Conservation (phyloP, 2,888 invertebrate species). For the Balanococcus diminutus region DNA sequence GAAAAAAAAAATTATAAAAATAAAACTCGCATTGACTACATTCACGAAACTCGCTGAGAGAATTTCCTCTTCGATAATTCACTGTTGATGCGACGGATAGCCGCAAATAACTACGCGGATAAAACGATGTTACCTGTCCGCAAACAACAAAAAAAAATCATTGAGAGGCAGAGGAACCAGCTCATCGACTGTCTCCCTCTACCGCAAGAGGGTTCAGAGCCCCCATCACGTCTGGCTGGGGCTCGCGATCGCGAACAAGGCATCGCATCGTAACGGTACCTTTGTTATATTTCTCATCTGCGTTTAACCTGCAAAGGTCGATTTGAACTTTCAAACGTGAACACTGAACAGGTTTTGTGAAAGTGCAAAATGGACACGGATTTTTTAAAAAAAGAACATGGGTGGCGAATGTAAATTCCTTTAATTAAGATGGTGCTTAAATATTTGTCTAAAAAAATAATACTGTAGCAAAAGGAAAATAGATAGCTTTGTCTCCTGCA, state of each 20-base stretch:
- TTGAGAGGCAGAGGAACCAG: slow-evolving; percentile 17
- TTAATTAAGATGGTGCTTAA: no score
- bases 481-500: no score
- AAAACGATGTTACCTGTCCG: slow-evolving; percentile 14
- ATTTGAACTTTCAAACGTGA: neutral
- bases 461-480: no score
- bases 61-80: neutral
- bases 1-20: neutral
- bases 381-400: no score
- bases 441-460: no score
- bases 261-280: neutral
- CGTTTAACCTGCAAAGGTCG: neutral
- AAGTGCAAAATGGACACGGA: no score
- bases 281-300: neutral
- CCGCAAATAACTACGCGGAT: slow-evolving; percentile 21
- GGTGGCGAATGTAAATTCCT: no score
- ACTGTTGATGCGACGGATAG: slow-evolving; percentile 7
- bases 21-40: neutral
- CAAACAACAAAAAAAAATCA: slow-evolving; percentile 1
- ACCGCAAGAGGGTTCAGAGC: slow-evolving; percentile 7
- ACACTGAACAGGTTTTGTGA: neutral
- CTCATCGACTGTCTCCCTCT: slow-evolving; percentile 30
- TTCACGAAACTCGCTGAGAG: neutral
- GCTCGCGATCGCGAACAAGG: neutral
- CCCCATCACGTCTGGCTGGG: neutral